Conservation (phyloP, 2,888 invertebrate species). For the Phymatocera aterrima region DNA sequence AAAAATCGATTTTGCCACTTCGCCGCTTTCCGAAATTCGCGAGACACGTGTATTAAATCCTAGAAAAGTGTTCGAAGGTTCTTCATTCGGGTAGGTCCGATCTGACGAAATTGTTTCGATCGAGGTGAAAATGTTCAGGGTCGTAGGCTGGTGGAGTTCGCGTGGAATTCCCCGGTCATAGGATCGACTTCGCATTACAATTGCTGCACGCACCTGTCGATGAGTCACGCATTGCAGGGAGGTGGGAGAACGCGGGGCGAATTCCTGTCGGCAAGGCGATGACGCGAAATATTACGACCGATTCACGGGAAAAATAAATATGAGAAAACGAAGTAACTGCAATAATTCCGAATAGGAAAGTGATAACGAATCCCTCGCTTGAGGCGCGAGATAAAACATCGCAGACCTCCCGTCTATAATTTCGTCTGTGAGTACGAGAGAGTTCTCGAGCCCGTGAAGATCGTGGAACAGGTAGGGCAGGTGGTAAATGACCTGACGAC, state of each 20-base stretch:
- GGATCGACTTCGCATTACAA: not conserved
- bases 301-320: no score
- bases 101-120: no score
- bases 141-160: no score
- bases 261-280: not conserved
- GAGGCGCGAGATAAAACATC: not conserved
- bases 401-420: not conserved
- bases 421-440: slow-evolving; percentile 14
- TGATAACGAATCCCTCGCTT: not conserved
- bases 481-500: slow-evolving; percentile 72
- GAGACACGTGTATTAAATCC: no score
- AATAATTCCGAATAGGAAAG: no score
- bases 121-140: no score
- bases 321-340: no score
- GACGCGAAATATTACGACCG: not conserved
- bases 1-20: no score
- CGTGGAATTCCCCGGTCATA: no score
- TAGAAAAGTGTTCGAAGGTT: no score
- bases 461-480: slow-evolving; percentile 64
- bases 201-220: slow-evolving; percentile 2
- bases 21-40: no score
- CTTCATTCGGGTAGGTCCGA: no score
- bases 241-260: not conserved
- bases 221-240: not conserved
- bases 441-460: slow-evolving; percentile 44